These are phyloP conservation scores for Alouatta palliata DNA, from an alignment of 2,113 vertebrate genomes.

Conservation along the genomic window DNA sequence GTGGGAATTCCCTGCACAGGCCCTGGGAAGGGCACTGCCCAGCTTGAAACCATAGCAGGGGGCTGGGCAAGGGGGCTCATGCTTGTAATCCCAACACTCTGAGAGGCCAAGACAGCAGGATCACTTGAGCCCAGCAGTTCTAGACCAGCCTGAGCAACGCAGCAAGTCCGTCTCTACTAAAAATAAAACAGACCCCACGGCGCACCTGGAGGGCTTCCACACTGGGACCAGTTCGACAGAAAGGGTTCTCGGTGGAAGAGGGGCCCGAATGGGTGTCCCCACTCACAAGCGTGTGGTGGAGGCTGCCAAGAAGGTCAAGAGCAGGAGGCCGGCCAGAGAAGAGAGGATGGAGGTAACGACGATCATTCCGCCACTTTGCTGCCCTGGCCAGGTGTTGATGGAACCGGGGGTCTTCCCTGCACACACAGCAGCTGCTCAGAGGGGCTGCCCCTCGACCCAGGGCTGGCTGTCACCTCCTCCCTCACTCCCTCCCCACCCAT, in stretches of 20 bases:
- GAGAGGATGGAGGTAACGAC: slow-evolving; percentile 80
- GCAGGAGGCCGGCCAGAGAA: slow-evolving; percentile 71
- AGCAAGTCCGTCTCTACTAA: too few relatives aligned
- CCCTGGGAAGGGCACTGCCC: not conserved
- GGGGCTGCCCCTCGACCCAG: not conserved
- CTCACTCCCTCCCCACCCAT: too few relatives aligned
- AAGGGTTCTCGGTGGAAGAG: rapidly evolving
- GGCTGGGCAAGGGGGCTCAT: too few relatives aligned
- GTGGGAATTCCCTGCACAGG: not conserved
- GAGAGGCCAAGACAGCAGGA: too few relatives aligned
- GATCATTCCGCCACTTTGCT: slow-evolving; percentile 58
- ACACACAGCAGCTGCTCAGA: not conserved
- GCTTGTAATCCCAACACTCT: too few relatives aligned
- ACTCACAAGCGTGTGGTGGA: slow-evolving; percentile 69
- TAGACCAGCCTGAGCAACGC: too few relatives aligned
- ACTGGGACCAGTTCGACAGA: not conserved
- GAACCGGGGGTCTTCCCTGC: slow-evolving; percentile 64
- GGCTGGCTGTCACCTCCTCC: not conserved
- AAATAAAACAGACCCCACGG: too few relatives aligned
- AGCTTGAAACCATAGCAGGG: not conserved
- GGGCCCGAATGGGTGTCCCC: rapidly evolving
- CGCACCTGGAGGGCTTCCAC: rapidly evolving
- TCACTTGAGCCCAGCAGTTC: too few relatives aligned
- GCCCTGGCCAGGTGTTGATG: slow-evolving; percentile 45
- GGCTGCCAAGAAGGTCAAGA: slow-evolving; percentile 56